These are phyloP conservation scores for Irena cyanogastra DNA, from an alignment of 2,113 vertebrate species.

Conservation along the genomic window DNA sequence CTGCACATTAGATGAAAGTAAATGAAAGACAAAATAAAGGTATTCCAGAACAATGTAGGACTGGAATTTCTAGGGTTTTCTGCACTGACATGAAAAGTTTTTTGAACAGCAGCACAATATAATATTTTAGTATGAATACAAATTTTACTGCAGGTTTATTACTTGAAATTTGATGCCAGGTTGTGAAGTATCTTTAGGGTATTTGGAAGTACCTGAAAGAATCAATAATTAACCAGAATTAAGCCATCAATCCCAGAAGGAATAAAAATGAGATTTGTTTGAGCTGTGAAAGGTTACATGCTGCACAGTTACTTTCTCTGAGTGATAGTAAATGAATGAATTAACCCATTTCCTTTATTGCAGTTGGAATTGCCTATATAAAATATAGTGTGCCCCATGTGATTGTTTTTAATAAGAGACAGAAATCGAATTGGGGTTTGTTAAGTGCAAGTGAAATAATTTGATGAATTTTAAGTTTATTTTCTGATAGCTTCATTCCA, in stretches of 20 bases:
- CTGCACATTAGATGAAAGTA: not conserved
- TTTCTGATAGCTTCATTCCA: not conserved
- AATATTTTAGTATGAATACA: not conserved
- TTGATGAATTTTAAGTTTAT: not conserved
- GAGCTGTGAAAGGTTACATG: conserved; percentile 21
- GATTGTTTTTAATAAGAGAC: conserved; percentile 50
- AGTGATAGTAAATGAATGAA: conserved; percentile 21
- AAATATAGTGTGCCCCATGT: conserved; percentile 48
- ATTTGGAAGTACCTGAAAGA: not conserved
- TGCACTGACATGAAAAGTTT: not conserved
- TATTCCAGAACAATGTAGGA: not conserved
- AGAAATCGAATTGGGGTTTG: conserved; percentile 14
- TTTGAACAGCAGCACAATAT: not conserved
- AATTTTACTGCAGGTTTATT: not conserved
- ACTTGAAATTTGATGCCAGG: not conserved
- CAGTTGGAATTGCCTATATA: conserved; percentile 48
- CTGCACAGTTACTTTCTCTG: conserved; percentile 5
- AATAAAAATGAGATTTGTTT: conserved; percentile 37
- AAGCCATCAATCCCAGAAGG: conserved; percentile 14
- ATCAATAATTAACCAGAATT: conserved; percentile 8
- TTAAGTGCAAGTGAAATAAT: not conserved
- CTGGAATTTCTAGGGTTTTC: not conserved
- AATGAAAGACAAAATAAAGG: not conserved
- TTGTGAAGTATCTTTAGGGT: not conserved
- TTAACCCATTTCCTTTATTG: conserved; percentile 47